phyloP scores from a whole-genome alignment of 2,888 invertebrate species.

The Drosophila algonquin region DNA sequence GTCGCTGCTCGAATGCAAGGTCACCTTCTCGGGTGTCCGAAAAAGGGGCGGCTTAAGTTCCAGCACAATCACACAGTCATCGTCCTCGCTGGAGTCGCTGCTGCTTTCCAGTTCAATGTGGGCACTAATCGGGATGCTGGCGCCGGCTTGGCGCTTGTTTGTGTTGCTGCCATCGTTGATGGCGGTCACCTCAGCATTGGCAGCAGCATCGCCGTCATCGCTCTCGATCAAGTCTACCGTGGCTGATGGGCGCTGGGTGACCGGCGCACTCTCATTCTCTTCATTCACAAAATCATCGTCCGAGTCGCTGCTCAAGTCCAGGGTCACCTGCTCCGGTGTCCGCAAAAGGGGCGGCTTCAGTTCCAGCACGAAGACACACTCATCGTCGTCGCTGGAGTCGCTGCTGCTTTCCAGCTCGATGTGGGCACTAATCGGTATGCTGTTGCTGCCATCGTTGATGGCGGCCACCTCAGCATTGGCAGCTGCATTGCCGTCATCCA shows the following conservation, averaged over 20 bases:
- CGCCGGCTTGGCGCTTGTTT: no score
- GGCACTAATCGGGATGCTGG: slow-evolving; percentile 68
- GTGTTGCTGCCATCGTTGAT: slow-evolving; percentile 54
- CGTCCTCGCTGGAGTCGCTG: slow-evolving; percentile 68
- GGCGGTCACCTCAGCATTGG: slow-evolving; percentile 74
- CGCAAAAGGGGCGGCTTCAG: slow-evolving; percentile 83
- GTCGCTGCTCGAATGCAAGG: slow-evolving; percentile 82
- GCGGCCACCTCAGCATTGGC: slow-evolving; percentile 75
- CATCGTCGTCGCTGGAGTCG: slow-evolving; percentile 74
- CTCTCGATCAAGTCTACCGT: slow-evolving; percentile 65
- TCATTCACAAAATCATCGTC: slow-evolving; percentile 83
- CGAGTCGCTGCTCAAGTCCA: slow-evolving; percentile 82
- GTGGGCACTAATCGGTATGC: slow-evolving; percentile 71
- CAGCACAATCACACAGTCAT: slow-evolving; percentile 83
- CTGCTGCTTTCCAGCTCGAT: slow-evolving; percentile 79
- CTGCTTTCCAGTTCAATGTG: slow-evolving; percentile 80
- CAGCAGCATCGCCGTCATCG: slow-evolving; percentile 71
- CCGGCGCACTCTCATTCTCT: slow-evolving; percentile 22
- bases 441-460: slow-evolving; percentile 54
- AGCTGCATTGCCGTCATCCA: slow-evolving; percentile 72
- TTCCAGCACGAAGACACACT: slow-evolving; percentile 83
- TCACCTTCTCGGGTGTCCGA: slow-evolving; percentile 62
- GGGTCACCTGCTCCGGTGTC: slow-evolving; percentile 83
- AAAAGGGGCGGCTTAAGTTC: slow-evolving; percentile 82
- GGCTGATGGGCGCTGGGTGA: slow-evolving; percentile 10